These are phyloP conservation scores for Sinohyriopsis cumingii DNA, from an alignment of 2,888 invertebrate species.

Conservation along the genomic window DNA sequence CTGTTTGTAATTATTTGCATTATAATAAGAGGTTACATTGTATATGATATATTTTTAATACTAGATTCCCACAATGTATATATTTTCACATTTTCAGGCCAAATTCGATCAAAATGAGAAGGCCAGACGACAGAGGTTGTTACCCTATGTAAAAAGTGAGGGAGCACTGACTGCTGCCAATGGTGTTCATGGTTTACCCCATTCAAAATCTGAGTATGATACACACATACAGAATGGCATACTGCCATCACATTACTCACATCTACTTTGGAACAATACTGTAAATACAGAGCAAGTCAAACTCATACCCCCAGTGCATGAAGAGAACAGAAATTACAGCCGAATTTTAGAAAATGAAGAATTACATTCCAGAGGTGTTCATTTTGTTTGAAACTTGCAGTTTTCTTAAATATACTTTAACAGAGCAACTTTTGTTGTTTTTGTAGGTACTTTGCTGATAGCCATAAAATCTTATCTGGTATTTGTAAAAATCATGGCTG, in stretches of 20 bases:
- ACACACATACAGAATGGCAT: background rate
- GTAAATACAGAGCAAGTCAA: too few relatives aligned
- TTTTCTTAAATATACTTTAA: background rate
- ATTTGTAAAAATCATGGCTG: too few relatives aligned
- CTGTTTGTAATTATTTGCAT: too few relatives aligned
- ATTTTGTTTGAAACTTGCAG: constrained; percentile 1
- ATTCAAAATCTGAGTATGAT: constrained; percentile 17
- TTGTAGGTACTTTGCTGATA: too few relatives aligned
- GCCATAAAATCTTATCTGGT: too few relatives aligned
- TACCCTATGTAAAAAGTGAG: constrained; percentile 74
- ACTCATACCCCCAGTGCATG: too few relatives aligned
- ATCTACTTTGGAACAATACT: too few relatives aligned
- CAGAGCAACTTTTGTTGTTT: too few relatives aligned
- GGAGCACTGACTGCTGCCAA: constrained; percentile 2
- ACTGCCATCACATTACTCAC: background rate
- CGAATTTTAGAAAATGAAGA: constrained; percentile 2
- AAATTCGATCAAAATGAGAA: constrained; percentile 80
- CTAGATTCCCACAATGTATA: background rate
- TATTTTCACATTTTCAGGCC: constrained; percentile 74
- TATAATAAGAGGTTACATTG: too few relatives aligned
- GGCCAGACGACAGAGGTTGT: constrained; percentile 74
- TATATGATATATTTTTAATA: too few relatives aligned
- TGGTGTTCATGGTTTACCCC: too few relatives aligned
- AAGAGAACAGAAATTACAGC: too few relatives aligned
- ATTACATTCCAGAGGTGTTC: constrained; percentile 12